Percentiles rank a stretch among this genome's conserved stretches.
Evolutionary conservation across 1,140 invertebrate genomes (phyloP).

Genomic region (Leptopilina clavipes): DNA sequence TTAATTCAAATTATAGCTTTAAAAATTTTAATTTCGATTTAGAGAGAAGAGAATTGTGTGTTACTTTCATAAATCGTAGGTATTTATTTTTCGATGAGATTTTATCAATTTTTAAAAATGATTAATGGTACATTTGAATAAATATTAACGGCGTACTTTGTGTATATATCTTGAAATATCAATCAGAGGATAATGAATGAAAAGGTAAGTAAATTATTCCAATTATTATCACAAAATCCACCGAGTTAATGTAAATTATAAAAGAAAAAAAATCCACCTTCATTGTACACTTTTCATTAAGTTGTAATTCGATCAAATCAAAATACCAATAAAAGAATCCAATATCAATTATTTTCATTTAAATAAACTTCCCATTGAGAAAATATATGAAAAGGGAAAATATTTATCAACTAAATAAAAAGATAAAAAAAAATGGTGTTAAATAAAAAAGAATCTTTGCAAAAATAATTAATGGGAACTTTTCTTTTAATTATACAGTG

Average conservation of each 20-base stretch:
- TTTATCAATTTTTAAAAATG: neutral
- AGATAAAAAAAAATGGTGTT: neutral
- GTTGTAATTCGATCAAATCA: too few relatives aligned
- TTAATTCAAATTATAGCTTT: too few relatives aligned
- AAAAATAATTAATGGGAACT: neutral
- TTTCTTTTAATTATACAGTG: neutral
- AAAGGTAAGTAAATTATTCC: slow-evolving; percentile 9
- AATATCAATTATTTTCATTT: too few relatives aligned
- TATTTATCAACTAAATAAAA: neutral
- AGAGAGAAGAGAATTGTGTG: too few relatives aligned
- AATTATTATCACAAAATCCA: neutral
- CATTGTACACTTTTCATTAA: too few relatives aligned
- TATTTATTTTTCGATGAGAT: neutral
- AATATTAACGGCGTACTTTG: neutral
- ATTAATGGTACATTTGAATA: neutral
- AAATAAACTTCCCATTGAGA: too few relatives aligned
- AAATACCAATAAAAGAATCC: too few relatives aligned
- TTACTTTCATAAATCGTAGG: neutral
- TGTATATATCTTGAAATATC: slow-evolving; percentile 7
- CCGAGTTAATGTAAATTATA: neutral
- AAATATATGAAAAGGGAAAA: too few relatives aligned
- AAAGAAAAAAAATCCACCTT: too few relatives aligned
- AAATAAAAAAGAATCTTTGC: slow-evolving; percentile 14
- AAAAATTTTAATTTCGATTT: too few relatives aligned
- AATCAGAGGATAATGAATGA: neutral